A percentile compares a stretch with the other conserved stretches of the same genome.
phyloP scores from a whole-genome alignment of 2,797 vertebrate species.

The Clarias laeviceps region DNA sequence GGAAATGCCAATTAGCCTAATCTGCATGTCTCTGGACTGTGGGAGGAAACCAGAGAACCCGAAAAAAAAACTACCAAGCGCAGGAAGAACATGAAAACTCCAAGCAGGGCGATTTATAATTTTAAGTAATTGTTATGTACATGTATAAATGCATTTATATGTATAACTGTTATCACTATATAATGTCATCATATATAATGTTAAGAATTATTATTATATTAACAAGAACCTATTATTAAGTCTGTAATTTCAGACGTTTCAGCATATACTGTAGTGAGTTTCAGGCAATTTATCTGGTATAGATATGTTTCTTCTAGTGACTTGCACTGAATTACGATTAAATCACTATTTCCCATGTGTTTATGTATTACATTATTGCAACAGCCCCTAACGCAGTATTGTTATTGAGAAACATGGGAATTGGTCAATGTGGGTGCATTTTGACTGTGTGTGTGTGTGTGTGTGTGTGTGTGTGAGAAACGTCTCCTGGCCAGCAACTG shows the following conservation, averaged over 20 bases:
- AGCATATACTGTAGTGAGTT: neutral
- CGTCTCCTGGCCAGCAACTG: constrained; percentile 68
- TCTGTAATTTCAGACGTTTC: neutral
- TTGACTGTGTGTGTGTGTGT: neutral
- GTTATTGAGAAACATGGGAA: neutral
- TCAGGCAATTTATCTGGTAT: neutral
- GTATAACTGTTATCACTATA: too few species aligned
- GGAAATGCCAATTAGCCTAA: too few species aligned
- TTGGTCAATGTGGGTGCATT: neutral
- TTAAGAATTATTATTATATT: neutral
- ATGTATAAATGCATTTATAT: too few species aligned
- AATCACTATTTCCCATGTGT: neutral
- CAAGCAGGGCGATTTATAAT: too few species aligned
- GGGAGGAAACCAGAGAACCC: too few species aligned
- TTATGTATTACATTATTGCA: neutral
- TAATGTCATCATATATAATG: neutral
- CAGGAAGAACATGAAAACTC: too few species aligned
- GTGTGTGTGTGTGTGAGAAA: constrained; percentile 40
- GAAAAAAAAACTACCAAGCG: too few species aligned
- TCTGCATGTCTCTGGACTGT: too few species aligned
- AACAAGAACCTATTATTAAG: neutral
- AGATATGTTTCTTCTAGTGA: neutral
- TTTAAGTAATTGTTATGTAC: too few species aligned
- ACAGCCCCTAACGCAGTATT: neutral
- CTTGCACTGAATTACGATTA: neutral